Evolutionary conservation across 1,140 invertebrate species (phyloP), one percentile per base, ranked within the genome.

Genomic region (Centruroides vittatus): DNA sequence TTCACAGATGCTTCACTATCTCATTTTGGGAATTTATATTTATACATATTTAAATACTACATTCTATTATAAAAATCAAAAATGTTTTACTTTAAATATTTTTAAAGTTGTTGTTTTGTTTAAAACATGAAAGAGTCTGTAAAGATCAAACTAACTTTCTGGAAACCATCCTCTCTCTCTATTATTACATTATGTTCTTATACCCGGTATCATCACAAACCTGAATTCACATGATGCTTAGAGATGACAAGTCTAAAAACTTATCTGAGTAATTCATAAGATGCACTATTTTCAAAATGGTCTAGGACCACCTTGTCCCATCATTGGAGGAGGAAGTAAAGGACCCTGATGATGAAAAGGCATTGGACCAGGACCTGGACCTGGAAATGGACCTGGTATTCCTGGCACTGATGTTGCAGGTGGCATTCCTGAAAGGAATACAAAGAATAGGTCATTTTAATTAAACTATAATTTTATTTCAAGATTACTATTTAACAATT

Each of bases 251-350:
- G 41, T 41, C 34, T 12, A 58, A 49, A 58, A 13, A 58, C 57
- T 58, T 58, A 58, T 58, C 57, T 58, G 50, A 51, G 53, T 12
- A 56, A 35, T 50, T n/a, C 23, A 41, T 12, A n/a, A 23, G 46
- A 8, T 12, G n/a, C 23, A 34, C 5, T 11, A 58, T 23, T 52
- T 23, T 41, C 41, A 58, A 58, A 36, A 58, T 34, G 57, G 57
- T 6, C 49, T 48, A 12, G 57, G 35, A 12, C 55, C 48, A 9
- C 58, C 49, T 55, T 63, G 61, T 13, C 61, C 58, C 57, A 63
- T 55, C 61, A 63, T 59, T 11, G 59, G 61, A 50, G 61, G 55
- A 46, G 35, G 47, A 35, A 63, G 35, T 10, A 52, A 53, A 11
- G 56, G 50, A 11, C 36, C 57, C 46, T 56, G 54, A 53, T 59